Percentiles rank a stretch among this genome's conserved stretches.
Conservation (phyloP, 2,888 invertebrate genomes). For the Enchytraeus crypticus region DNA sequence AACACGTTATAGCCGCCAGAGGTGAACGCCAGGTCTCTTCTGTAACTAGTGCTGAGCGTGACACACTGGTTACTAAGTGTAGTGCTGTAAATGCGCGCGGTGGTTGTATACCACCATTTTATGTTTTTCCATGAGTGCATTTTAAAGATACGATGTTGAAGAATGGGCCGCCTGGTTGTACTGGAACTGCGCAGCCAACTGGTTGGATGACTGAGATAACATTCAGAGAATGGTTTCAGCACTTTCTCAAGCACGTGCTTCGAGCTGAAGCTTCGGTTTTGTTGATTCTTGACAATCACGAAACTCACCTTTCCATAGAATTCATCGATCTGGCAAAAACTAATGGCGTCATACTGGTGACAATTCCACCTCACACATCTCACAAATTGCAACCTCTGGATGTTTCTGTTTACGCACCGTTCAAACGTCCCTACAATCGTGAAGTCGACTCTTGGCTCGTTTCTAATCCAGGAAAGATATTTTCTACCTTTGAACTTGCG, state of each 20-base stretch:
- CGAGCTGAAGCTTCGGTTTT: not conserved
- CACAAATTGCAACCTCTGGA: conserved; percentile 19
- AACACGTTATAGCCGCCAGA: not conserved
- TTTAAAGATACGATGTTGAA: conserved; percentile 4
- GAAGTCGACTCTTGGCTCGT: conserved; percentile 8
- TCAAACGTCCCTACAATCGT: conserved; percentile 7
- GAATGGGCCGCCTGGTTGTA: conserved; percentile 7
- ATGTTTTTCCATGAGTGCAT: conserved; percentile 9
- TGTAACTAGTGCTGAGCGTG: conserved; percentile 2
- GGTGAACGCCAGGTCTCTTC: conserved; percentile 2
- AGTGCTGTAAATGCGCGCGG: conserved; percentile 9
- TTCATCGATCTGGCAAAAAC: conserved; percentile 8
- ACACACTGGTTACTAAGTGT: conserved; percentile 5
- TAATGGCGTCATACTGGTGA: conserved; percentile 8
- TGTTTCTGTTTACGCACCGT: conserved; percentile 8
- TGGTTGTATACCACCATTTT: conserved; percentile 2
- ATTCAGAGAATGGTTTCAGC: conserved; percentile 8
- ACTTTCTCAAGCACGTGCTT: conserved; percentile 1
- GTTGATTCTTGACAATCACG: conserved; percentile 14
- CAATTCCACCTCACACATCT: conserved; percentile 13
- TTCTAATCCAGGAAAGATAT: conserved; percentile 1
- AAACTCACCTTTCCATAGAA: conserved; percentile 9
- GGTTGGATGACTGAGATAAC: conserved; percentile 7
- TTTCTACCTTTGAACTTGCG: not conserved
- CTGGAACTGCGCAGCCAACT: not conserved